Percentiles rank a stretch among this genome's conserved stretches.
These are phyloP conservation scores for Lepidurus arcticus DNA, from an alignment of 1,140 invertebrate species.

Conservation along the genomic window DNA sequence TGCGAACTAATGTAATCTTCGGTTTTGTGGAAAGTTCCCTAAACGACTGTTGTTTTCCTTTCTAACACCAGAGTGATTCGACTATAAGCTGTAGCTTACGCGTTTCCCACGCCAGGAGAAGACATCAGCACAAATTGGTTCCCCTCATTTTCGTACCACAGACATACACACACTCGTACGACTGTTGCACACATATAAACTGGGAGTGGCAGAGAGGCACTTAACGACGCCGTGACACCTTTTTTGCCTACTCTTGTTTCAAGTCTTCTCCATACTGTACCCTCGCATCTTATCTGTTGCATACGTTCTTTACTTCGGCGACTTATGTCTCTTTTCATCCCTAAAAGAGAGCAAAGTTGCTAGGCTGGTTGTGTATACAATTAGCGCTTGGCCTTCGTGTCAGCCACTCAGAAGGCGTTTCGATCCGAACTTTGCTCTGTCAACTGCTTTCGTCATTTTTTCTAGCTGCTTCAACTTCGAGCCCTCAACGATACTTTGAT, in stretches of 20 bases:
- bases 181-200: neutral
- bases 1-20: neutral
- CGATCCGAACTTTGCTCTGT: neutral
- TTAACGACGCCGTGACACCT: neutral
- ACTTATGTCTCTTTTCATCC: neutral
- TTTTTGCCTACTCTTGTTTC: slow-evolving; percentile 3
- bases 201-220: neutral
- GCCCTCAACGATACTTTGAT: neutral
- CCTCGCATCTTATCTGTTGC: neutral
- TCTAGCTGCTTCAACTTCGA: neutral
- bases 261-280: neutral
- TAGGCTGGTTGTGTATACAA: neutral
- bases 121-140: neutral
- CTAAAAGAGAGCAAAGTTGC: neutral
- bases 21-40: neutral
- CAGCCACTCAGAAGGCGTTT: neutral
- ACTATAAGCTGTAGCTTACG: neutral
- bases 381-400: slow-evolving; percentile 4
- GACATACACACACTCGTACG: neutral
- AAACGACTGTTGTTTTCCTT: neutral
- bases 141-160: neutral
- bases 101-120: neutral
- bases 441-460: neutral
- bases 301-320: neutral
- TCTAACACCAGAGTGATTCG: neutral